These are phyloP conservation scores for Phasia obesa DNA, from an alignment of 2,888 invertebrate genomes.

Conservation along the genomic window DNA sequence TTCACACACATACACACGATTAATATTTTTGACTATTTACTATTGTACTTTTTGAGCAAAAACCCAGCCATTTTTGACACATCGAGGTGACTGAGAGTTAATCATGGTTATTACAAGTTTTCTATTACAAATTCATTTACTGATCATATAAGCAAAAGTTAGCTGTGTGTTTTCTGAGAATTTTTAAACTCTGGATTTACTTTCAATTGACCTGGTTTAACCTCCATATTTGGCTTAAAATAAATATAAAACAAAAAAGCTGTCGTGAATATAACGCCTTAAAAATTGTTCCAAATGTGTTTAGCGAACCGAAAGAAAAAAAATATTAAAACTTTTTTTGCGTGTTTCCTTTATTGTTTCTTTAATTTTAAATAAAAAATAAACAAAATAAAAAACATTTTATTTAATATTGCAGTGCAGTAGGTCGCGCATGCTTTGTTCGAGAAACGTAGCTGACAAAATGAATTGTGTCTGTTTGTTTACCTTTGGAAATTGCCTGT, in stretches of 20 bases:
- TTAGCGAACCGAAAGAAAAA: slow-evolving; percentile 14
- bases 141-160: too few relatives aligned
- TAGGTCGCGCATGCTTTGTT: slow-evolving; percentile 66
- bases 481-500: slow-evolving; percentile 19
- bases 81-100: too few relatives aligned
- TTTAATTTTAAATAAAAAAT: slow-evolving; percentile 17
- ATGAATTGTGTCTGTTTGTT: slow-evolving; percentile 20
- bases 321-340: slow-evolving; percentile 8
- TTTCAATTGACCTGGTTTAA: slow-evolving; percentile 67
- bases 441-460: slow-evolving; percentile 22
- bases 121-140: too few relatives aligned
- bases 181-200: too few relatives aligned
- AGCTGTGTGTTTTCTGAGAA: too few relatives aligned
- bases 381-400: slow-evolving; percentile 10
- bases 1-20: too few relatives aligned
- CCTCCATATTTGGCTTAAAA: slow-evolving; percentile 30
- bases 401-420: slow-evolving; percentile 62
- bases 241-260: slow-evolving; percentile 30
- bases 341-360: slow-evolving; percentile 21
- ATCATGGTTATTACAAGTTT: too few relatives aligned
- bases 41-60: too few relatives aligned
- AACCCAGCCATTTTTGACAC: too few relatives aligned
- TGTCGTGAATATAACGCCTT: slow-evolving; percentile 59
- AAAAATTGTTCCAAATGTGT: slow-evolving; percentile 45
- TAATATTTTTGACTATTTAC: too few relatives aligned